Percentiles rank a stretch among this genome's conserved stretches.
phyloP scores from a whole-genome alignment of 2,888 invertebrate genomes.

The Reticulitermes lucifugus region DNA sequence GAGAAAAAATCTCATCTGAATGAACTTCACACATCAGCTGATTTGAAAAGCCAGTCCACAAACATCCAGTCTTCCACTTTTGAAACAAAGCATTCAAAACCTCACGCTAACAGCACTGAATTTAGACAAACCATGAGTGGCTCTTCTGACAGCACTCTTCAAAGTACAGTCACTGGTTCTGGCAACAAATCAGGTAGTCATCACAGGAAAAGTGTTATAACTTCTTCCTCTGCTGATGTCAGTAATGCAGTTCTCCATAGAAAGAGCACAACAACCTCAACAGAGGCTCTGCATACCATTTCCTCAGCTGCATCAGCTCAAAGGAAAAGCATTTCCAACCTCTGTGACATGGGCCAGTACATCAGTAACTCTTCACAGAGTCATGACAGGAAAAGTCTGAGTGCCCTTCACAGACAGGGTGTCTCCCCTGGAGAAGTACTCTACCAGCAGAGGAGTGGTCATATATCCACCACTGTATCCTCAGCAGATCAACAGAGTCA shows the following conservation, averaged over 20 bases:
- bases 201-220: constrained; percentile 80
- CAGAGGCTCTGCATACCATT: constrained; percentile 79
- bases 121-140: constrained; percentile 67
- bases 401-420: constrained; percentile 79
- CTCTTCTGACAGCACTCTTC: constrained; percentile 57
- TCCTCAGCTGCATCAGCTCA: constrained; percentile 78
- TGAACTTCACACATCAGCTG: neutral
- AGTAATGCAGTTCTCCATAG: constrained; percentile 83
- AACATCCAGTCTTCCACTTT: constrained; percentile 35
- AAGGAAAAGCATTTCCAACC: constrained; percentile 82
- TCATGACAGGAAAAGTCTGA: constrained; percentile 80
- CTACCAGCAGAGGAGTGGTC: constrained; percentile 43
- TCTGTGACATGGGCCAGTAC: constrained; percentile 79
- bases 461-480: constrained; percentile 65
- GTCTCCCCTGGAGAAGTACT: constrained; percentile 53
- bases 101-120: constrained; percentile 67
- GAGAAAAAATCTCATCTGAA: neutral
- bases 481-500: constrained; percentile 59
- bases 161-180: constrained; percentile 42
- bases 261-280: constrained; percentile 74
- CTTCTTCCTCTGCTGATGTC: constrained; percentile 77
- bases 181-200: constrained; percentile 62
- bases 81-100: constrained; percentile 17
- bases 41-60: neutral
- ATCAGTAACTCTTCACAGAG: constrained; percentile 75